Evolutionary conservation across 2,113 vertebrate species (phyloP), one percentile per base, ranked within the genome.

Genomic region (Gallinago undulata): DNA sequence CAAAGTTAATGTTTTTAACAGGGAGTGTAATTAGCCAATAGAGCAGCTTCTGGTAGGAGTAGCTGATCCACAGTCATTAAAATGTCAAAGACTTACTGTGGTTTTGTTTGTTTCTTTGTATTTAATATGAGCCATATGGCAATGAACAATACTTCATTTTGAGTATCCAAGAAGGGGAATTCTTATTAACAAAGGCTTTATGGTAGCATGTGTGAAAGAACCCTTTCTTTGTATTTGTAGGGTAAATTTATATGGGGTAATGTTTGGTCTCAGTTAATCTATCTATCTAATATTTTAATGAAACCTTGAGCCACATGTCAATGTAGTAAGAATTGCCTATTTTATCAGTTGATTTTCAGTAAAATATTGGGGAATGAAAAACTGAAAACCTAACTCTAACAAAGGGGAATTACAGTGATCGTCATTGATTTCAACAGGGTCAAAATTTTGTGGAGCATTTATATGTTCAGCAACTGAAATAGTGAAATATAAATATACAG

Each of bases 121-220:
- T 90, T 95, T 95, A 96, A 93, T 92, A 89, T 19, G 31, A 95
- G n/a, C 96, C 96, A 96, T 96, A 89, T 95, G 96, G 94, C 86
- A 89, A 77, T 43, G 83, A 95, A 93, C 86, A 97, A 93, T 96
- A 81, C 83, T 94, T 93, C 79, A 77, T 92, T 96, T 88, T 90
- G 72, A 86, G 67, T 92, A 50, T 63, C 72, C 85, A 92, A 95
- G 70, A 83, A 73, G 83, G 37, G 67, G 68, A 93, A 84, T 87
- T 92, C 75, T 80, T 93, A 59, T 31, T 94, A 93, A 96, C 83
- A 95, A 97, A 95, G 87, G 79, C 76, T 90, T 93, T 92, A 88
- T 92, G 90, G 85, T 90, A 81, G 47, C 41, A n/a, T 84, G 59
- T 92, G 45, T 94, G 89, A 97, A 96, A 95, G 94, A 90, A 50